These are phyloP conservation scores for Vidua macroura DNA, from an alignment of 2,113 vertebrate species.

Conservation along the genomic window DNA sequence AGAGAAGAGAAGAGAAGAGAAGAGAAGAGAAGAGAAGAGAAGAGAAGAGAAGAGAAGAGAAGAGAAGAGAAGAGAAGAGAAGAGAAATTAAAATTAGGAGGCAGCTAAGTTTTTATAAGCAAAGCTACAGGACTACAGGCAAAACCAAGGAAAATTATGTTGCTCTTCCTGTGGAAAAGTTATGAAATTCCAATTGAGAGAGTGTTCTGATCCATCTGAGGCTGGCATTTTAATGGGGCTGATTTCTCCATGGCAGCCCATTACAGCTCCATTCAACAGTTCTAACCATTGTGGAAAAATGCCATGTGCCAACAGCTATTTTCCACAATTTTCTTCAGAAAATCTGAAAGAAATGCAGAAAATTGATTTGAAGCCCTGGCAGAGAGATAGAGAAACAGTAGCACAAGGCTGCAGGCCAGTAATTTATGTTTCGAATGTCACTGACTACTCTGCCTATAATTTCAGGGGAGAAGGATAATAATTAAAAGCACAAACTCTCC, in stretches of 20 bases:
- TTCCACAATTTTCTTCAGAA: constrained; percentile 80
- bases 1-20: no score
- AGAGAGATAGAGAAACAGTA: constrained; percentile 74
- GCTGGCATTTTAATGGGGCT: constrained; percentile 73
- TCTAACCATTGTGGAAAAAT: constrained; percentile 80
- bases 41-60: not conserved
- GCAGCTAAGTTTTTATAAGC: not conserved
- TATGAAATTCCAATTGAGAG: constrained; percentile 67
- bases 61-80: not conserved
- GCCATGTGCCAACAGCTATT: constrained; percentile 80
- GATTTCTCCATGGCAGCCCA: constrained; percentile 65
- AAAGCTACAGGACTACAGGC: not conserved
- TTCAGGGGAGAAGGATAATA: constrained; percentile 79
- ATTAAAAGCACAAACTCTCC: constrained; percentile 79
- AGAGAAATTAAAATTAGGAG: not conserved
- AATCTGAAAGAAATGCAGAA: constrained; percentile 79
- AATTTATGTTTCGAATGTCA: constrained; percentile 81
- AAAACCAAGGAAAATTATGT: constrained; percentile 43
- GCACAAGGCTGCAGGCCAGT: constrained; percentile 79
- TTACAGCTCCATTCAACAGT: constrained; percentile 76
- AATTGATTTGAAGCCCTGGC: constrained; percentile 79
- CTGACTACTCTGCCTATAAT: constrained; percentile 75
- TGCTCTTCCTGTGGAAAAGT: constrained; percentile 75
- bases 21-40: not conserved
- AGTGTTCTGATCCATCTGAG: constrained; percentile 67